Evolutionary conservation across 2,888 invertebrate species (phyloP).

Genomic region (Xylota sylvarum): DNA sequence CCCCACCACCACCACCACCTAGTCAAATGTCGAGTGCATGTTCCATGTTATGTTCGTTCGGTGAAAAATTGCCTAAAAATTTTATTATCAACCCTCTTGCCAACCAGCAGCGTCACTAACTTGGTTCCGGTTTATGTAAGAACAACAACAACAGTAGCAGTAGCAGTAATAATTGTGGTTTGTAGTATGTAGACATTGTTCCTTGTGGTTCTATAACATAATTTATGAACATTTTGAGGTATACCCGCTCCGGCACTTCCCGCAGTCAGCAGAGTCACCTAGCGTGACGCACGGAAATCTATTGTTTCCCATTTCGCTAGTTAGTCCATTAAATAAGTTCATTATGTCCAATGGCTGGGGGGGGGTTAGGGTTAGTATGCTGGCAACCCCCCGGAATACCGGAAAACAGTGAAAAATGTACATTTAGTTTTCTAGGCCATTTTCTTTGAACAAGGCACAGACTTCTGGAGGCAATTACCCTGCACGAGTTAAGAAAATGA

Average conservation of each 20-base stretch:
- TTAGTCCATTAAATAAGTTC: conserved; percentile 77
- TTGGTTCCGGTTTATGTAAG: conserved; percentile 69
- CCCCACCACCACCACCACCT: not conserved
- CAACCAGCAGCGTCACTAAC: conserved; percentile 54
- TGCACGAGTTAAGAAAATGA: conserved; percentile 37
- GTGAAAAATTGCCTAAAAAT: conserved; percentile 46
- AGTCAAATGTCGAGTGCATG: conserved; percentile 25
- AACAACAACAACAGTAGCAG: conserved; percentile 36
- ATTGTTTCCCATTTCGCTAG: conserved; percentile 77
- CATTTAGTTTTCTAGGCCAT: conserved; percentile 58
- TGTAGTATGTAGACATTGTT: conserved; percentile 57
- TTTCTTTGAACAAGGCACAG: conserved; percentile 21
- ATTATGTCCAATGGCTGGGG: conserved; percentile 58
- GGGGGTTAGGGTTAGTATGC: conserved; percentile 11
- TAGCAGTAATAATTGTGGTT: conserved; percentile 43
- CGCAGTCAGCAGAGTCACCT: conserved; percentile 49
- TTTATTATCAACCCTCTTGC: conserved; percentile 28
- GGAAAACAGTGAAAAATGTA: conserved; percentile 58
- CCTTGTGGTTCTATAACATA: conserved; percentile 70
- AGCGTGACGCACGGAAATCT: conserved; percentile 77
- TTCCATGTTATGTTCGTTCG: conserved; percentile 26
- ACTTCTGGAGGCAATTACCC: conserved; percentile 39
- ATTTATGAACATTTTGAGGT: conserved; percentile 67
- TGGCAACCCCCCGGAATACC: not conserved
- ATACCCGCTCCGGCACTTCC: not conserved